Evolutionary conservation across 2,113 vertebrate species (phyloP).

Genomic region (Atlantisia rogersi): DNA sequence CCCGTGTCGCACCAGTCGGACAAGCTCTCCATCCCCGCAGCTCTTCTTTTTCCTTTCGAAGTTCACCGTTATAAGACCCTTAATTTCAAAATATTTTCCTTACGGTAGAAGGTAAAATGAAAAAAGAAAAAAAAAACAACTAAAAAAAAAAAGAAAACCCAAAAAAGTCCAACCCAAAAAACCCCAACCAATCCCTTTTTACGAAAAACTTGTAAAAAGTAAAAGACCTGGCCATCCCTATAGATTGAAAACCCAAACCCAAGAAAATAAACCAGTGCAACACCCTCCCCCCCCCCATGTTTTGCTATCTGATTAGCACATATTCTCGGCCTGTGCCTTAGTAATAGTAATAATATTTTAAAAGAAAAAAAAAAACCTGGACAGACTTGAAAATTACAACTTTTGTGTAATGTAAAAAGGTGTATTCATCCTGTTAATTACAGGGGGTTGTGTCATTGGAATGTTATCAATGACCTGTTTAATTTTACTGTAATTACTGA

Average conservation of each 20-base stretch:
- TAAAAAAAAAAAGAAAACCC: no score
- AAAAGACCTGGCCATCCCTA: background rate
- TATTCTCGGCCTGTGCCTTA: background rate
- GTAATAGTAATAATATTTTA: background rate
- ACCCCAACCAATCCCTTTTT: no score
- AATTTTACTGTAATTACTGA: constrained; percentile 74
- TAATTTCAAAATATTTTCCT: background rate
- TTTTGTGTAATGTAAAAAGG: constrained; percentile 61
- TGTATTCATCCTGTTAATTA: constrained; percentile 74
- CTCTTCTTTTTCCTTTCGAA: background rate
- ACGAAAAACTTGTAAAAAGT: background rate
- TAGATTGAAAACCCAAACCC: background rate
- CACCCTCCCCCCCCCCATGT: background rate
- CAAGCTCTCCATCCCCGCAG: background rate
- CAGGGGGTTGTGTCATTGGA: constrained; percentile 58
- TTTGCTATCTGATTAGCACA: background rate
- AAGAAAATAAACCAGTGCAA: background rate
- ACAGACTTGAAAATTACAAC: constrained; percentile 67
- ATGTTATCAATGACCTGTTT: constrained; percentile 73
- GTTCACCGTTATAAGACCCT: background rate
- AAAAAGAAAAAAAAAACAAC: no score
- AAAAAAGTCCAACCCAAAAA: no score
- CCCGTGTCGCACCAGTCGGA: background rate
- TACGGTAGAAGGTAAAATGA: background rate
- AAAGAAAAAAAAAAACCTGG: background rate